Base-by-base conservation (phyloP, 2,113 vertebrate species). In the Archocentrus centrarchus region DNA sequence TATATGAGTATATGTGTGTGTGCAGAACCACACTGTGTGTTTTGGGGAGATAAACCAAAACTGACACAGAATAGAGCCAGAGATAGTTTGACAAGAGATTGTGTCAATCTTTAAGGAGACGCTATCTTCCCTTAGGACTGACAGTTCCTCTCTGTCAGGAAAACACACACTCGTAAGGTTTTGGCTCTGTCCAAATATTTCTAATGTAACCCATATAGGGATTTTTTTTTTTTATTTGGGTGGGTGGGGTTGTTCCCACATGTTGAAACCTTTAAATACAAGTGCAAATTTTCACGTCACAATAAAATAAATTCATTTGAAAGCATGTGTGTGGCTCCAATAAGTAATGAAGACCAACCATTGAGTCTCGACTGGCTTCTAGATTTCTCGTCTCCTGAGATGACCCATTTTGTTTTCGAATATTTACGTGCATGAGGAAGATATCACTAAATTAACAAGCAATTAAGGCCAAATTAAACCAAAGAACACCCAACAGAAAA, bases 51-150 rank as follows among this genome's bases (percentile, higher is more conserved):
- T 82, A 30, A 83, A 87, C 84, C 39, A 20, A 79, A 64, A 59
- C 62, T 62, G 86, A 88, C 80, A 77, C 11, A 8, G 73, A 79
- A 17, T 32, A 87, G 66, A 88, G 58, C 80, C 24, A 82, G 75
- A 88, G 80, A 79, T 63, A 88, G 75, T 88, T 77, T 59, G 77
- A 88, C 83, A 89, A 27, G 77, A 83, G 79, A 61, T 37, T 82
- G 62, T 76, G 82, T 90, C 84, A 89, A 84, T 88, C 82, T 91
- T 83, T 44, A 70, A 60, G 53, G 59, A 85, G 83, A 75, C 14
- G 15, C 35, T 11, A 53, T 79, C 39, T 64, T 62, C 82, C 64
- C 41, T 62, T 53, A 59, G 84, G 89, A 86, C 44, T 83, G 58
- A 75, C 70, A 60, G 27, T 7, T 62, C 27, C 58, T 68, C 44